A percentile compares a stretch with the other conserved stretches of the same genome.
These are phyloP conservation scores for Phacellophora camtschatica DNA, from an alignment of 30 jellyfish, hydroid and myxozoan species.

Conservation along the genomic window DNA sequence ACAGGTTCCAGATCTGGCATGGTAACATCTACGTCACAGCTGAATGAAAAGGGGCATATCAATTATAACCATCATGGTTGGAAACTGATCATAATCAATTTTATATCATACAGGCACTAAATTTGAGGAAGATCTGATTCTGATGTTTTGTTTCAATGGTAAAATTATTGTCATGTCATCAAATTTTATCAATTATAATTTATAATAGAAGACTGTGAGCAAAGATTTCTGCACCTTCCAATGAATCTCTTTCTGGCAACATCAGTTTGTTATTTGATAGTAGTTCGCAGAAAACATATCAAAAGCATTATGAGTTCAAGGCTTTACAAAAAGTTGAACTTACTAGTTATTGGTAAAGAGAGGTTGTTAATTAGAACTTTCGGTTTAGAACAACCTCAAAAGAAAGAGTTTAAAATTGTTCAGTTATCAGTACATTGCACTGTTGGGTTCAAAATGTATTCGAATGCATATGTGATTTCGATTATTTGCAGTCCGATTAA, in stretches of 20 bases:
- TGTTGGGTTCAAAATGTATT: not conserved
- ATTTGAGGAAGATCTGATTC: too few species aligned
- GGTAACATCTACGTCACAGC: too few species aligned
- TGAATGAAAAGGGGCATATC: too few species aligned
- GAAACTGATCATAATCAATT: too few species aligned
- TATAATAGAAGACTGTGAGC: too few species aligned
- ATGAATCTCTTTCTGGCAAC: not conserved
- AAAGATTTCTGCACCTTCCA: not conserved
- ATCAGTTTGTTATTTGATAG: not conserved
- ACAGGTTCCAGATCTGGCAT: too few species aligned
- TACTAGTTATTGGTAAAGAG: not conserved
- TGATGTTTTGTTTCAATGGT: too few species aligned
- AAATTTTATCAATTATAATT: too few species aligned
- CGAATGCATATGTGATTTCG: not conserved
- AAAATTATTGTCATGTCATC: too few species aligned
- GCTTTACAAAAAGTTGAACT: not conserved
- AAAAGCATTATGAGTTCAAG: not conserved
- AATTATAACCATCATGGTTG: too few species aligned
- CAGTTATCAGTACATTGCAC: not conserved
- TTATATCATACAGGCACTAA: too few species aligned
- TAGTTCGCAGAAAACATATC: not conserved
- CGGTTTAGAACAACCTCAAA: not conserved
- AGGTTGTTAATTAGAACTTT: not conserved
- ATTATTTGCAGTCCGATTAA: not conserved
- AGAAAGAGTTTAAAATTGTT: not conserved